Conservation (phyloP, 1,140 invertebrate genomes). For the Pemphigus obesinymphae region DNA sequence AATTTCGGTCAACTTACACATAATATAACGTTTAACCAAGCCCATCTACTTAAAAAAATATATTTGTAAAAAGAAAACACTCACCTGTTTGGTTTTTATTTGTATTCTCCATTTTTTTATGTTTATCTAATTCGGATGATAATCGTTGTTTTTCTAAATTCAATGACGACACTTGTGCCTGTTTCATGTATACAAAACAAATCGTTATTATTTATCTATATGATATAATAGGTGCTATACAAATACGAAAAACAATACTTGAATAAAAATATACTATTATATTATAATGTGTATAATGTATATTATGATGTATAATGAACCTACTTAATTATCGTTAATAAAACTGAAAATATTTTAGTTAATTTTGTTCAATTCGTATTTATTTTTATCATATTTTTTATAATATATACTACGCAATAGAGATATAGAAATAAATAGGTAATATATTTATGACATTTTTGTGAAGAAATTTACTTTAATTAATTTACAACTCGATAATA, state of each 20-base stretch:
- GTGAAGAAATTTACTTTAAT: background rate
- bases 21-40: background rate
- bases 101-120: background rate
- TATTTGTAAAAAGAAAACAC: background rate
- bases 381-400: background rate
- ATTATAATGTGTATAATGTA: too few species aligned
- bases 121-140: background rate
- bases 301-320: too few species aligned
- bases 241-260: too few species aligned
- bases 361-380: background rate
- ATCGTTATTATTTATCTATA: too few species aligned
- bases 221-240: too few species aligned
- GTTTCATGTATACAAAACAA: background rate
- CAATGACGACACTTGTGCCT: constrained; percentile 11
- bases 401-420: too few species aligned
- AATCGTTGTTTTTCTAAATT: constrained; percentile 7
- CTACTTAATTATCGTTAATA: too few species aligned
- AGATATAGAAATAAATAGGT: too few species aligned
- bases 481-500: background rate
- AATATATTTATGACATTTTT: background rate
- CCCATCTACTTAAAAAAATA: background rate
- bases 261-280: too few species aligned
- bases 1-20: background rate
- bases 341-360: too few species aligned
- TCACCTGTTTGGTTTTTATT: background rate